Evolutionary conservation across 2,113 vertebrate species (phyloP).

Genomic region (Odobenus rosmarus): DNA sequence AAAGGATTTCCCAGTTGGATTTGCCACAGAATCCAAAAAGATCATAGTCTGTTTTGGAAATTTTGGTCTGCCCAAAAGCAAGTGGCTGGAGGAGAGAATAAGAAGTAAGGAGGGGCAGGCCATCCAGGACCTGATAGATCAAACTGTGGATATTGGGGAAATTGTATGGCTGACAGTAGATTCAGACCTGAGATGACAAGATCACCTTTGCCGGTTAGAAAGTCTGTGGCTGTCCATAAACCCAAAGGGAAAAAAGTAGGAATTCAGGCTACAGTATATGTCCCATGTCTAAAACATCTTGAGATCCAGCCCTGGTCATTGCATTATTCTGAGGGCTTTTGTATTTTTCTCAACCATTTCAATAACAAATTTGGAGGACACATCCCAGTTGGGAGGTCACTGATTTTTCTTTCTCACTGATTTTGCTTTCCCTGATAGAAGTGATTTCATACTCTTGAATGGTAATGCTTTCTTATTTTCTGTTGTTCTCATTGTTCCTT

Average conservation of each 20-base stretch:
- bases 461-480: not conserved
- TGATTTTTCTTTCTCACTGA: not conserved
- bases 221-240: not conserved
- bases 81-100: not conserved
- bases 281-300: not conserved
- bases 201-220: not conserved
- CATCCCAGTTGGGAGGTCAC: not conserved
- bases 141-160: not conserved
- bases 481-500: conserved; percentile 1
- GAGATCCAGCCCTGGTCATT: not conserved
- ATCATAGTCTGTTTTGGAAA: not conserved
- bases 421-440: not conserved
- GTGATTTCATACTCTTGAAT: not conserved
- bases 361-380: not conserved
- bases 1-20: not conserved
- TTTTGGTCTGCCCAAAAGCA: not conserved
- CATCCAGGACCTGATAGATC: not conserved
- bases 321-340: not conserved
- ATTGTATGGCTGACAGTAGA: not conserved
- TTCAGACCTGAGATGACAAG: not conserved
- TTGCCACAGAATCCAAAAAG: not conserved
- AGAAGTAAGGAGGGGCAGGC: not conserved
- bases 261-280: not conserved
- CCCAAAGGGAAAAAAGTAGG: not conserved
- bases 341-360: conserved; percentile 24